Conservation (phyloP, 2,888 invertebrate genomes). For the Thera britannica region DNA sequence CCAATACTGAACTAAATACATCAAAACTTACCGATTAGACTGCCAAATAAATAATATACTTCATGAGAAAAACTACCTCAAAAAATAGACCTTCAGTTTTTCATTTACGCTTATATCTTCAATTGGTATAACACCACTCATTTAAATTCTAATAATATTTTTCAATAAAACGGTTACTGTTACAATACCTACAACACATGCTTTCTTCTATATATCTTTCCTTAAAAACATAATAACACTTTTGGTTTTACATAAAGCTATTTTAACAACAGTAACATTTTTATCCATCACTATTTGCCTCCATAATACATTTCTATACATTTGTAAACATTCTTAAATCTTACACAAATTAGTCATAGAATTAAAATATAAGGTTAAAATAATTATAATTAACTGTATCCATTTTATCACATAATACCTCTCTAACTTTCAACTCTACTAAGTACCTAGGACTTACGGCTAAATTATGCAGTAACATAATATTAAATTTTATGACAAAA, state of each 20-base stretch:
- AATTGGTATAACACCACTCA: constrained; percentile 32
- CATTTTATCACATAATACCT: constrained; percentile 42
- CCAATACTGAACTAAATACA: constrained; percentile 73
- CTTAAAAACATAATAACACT: constrained; percentile 83
- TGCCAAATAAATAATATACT: constrained; percentile 40
- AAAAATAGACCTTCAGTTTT: constrained; percentile 43
- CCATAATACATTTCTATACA: constrained; percentile 65
- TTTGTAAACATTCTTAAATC: constrained; percentile 50
- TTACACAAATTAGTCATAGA: constrained; percentile 48
- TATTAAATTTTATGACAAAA: constrained; percentile 62
- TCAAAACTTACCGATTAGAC: constrained; percentile 39
- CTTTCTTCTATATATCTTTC: constrained; percentile 53
- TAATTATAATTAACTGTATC: constrained; percentile 53
- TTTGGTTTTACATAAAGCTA: constrained; percentile 83
- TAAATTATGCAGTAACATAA: constrained; percentile 79
- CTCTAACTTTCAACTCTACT: constrained; percentile 57
- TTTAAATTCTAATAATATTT: constrained; percentile 38
- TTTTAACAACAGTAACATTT: constrained; percentile 78
- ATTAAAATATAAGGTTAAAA: constrained; percentile 61
- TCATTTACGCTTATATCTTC: constrained; percentile 33
- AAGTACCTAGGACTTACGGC: constrained; percentile 64
- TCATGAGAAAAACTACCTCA: constrained; percentile 41
- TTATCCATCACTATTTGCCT: constrained; percentile 66
- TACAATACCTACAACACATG: constrained; percentile 35
- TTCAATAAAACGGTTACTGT: constrained; percentile 43